These are phyloP conservation scores for Pegoplata infirma DNA, from an alignment of 2,888 invertebrate species.

Conservation along the genomic window DNA sequence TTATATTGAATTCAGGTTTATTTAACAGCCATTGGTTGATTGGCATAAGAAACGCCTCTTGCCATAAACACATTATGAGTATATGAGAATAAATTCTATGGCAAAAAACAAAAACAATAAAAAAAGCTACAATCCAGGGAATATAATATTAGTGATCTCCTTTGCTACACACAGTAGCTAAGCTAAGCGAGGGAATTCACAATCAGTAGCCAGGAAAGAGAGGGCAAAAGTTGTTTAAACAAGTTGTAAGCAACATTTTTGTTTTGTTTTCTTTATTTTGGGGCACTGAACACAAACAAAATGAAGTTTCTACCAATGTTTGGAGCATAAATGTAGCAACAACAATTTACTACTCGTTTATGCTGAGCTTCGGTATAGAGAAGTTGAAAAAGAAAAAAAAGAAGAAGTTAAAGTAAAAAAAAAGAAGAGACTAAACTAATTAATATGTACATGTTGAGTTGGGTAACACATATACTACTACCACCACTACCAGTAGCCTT, in stretches of 20 bases:
- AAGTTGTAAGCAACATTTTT: constrained; percentile 34
- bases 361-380: not conserved
- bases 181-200: constrained; percentile 36
- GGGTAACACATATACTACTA: constrained; percentile 63
- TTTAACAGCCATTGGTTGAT: constrained; percentile 45
- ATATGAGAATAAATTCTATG: not conserved
- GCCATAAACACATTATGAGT: not conserved
- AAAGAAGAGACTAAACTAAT: constrained; percentile 69
- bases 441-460: constrained; percentile 66
- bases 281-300: constrained; percentile 42
- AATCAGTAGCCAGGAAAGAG: constrained; percentile 58
- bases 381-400: constrained; percentile 1
- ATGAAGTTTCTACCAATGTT: constrained; percentile 32
- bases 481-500: constrained; percentile 63
- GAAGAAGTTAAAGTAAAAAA: too few species aligned
- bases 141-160: constrained; percentile 39
- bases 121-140: not conserved
- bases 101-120: not conserved
- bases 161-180: constrained; percentile 54
- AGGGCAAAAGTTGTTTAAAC: constrained; percentile 42
- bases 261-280: not conserved
- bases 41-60: constrained; percentile 51
- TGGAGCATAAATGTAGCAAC: constrained; percentile 7
- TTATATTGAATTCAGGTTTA: constrained; percentile 43
- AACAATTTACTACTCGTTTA: constrained; percentile 22